These are phyloP conservation scores for Drosophila miranda DNA, from an alignment of 1,140 invertebrate species.

Conservation along the genomic window DNA sequence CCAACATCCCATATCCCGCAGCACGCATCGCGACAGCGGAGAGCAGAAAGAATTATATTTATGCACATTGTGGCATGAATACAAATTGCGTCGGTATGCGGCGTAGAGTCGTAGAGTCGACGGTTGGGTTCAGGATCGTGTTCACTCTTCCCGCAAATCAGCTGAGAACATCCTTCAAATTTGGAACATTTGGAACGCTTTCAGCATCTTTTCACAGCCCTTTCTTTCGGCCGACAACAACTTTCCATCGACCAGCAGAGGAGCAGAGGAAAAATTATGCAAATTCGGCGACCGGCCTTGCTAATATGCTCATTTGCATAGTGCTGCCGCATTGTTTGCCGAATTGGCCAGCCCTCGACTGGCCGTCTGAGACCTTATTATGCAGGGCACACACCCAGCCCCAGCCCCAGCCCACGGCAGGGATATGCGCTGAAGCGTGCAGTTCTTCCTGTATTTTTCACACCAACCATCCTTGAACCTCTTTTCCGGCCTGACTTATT, in stretches of 20 bases:
- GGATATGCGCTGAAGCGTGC: constrained; percentile 61
- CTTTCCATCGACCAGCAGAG: constrained; percentile 28
- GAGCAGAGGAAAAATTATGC: constrained; percentile 55
- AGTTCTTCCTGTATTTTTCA: constrained; percentile 55
- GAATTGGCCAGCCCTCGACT: constrained; percentile 43
- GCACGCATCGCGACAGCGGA: neutral
- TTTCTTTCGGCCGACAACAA: constrained; percentile 8
- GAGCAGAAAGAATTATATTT: constrained; percentile 59
- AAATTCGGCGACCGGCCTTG: constrained; percentile 51
- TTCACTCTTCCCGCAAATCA: constrained; percentile 31
- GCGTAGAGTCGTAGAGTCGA: neutral
- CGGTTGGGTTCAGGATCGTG: constrained; percentile 6
- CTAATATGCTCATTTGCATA: constrained; percentile 73
- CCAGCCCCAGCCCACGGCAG: constrained; percentile 4
- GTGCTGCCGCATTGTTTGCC: constrained; percentile 68
- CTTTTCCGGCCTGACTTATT: constrained; percentile 66
- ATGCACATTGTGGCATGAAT: constrained; percentile 64
- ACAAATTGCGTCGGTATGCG: constrained; percentile 42
- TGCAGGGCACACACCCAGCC: constrained; percentile 50
- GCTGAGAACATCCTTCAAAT: constrained; percentile 43
- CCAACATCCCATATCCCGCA: too few relatives aligned
- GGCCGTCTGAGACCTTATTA: constrained; percentile 50
- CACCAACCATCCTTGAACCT: constrained; percentile 20
- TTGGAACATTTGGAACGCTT: constrained; percentile 10
- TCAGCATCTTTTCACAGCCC: constrained; percentile 20